Base-by-base conservation (phyloP, 2,797 vertebrate genomes). In the Cirrhinus molitorella region DNA sequence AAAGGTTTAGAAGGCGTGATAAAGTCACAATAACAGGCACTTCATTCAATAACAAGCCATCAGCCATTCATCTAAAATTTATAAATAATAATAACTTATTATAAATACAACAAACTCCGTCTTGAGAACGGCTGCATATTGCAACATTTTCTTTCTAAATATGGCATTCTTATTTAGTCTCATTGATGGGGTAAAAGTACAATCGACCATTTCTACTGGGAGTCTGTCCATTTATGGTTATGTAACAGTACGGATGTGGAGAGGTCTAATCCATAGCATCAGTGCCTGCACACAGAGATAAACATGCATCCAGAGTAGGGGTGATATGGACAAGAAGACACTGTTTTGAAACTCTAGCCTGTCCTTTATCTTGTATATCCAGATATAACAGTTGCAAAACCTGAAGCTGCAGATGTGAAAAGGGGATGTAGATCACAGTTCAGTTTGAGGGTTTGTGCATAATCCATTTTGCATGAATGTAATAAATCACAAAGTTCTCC, bases 231-330 rank as follows among this genome's bases (percentile, higher is more conserved):
- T 47, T 12, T 34, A 28, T 72, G 61, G 53, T 68, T 83, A 78
- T 51, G 53, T 65, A 51, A 68, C 45, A 49, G 59, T 53, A 47
- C 55, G 21, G 25, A 31, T 63, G 59, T 80, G 34, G 16, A 66
- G 65, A 34, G 6, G 17, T 81, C 61, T 80, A 70, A 84, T 78
- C 83, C 51, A 72, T 68, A 82, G 61, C 63, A 57, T 73, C 71
- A 5, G 47, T 37, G n/a, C 34, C 45, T 78, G 65, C 67, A 40
- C 68, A 67, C 67, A 49, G 19, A 57, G 70, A 80, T 80, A 75
- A 74, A 73, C 72, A 73, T 19, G 49, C 23, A 4, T 43, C 81
- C 40, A 43, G 70, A 67, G 74, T 53, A 77, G 31, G 31, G 51
- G n/a, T 37, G 21, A 43, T 37, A 57, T 43, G 16, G 12, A 43